phyloP scores from a whole-genome alignment of 2,797 vertebrate species.

The Lepidocolaptes lacrymiger region DNA sequence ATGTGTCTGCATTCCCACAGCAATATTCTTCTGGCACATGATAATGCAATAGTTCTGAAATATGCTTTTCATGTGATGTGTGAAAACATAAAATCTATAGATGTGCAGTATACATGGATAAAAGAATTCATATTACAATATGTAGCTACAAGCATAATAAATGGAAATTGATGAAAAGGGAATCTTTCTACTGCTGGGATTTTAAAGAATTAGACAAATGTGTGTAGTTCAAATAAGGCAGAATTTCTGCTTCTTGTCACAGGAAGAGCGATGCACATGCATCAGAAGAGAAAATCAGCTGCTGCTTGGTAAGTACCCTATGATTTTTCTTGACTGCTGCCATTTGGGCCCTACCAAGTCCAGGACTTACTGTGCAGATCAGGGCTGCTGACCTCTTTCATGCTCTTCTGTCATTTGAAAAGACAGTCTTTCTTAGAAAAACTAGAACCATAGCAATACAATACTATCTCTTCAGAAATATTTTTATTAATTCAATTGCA shows the following conservation, averaged over 20 bases:
- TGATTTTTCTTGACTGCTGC: constrained; percentile 59
- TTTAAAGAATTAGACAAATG: constrained; percentile 67
- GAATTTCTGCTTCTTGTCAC: constrained; percentile 53
- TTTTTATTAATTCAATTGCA: neutral
- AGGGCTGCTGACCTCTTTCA: neutral
- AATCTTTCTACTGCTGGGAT: constrained; percentile 43
- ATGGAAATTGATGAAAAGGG: constrained; percentile 56
- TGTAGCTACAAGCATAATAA: constrained; percentile 47
- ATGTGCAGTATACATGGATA: neutral
- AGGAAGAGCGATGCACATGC: constrained; percentile 30
- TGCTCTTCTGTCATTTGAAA: neutral
- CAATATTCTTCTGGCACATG: constrained; percentile 36
- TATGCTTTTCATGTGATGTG: constrained; percentile 52
- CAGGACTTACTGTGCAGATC: neutral
- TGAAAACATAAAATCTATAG: constrained; percentile 55
- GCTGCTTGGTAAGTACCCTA: constrained; percentile 23
- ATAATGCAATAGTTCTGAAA: constrained; percentile 58
- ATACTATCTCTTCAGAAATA: neutral
- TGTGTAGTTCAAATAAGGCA: constrained; percentile 32
- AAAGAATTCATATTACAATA: constrained; percentile 23
- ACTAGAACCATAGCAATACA: neutral
- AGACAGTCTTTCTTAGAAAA: neutral
- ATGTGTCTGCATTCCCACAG: constrained; percentile 41
- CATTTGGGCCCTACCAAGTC: constrained; percentile 29
- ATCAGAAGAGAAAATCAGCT: constrained; percentile 55